Percentiles rank a stretch among this genome's conserved stretches.
phyloP scores from a whole-genome alignment of 2,113 vertebrate genomes.

The Ondatra zibethicus region DNA sequence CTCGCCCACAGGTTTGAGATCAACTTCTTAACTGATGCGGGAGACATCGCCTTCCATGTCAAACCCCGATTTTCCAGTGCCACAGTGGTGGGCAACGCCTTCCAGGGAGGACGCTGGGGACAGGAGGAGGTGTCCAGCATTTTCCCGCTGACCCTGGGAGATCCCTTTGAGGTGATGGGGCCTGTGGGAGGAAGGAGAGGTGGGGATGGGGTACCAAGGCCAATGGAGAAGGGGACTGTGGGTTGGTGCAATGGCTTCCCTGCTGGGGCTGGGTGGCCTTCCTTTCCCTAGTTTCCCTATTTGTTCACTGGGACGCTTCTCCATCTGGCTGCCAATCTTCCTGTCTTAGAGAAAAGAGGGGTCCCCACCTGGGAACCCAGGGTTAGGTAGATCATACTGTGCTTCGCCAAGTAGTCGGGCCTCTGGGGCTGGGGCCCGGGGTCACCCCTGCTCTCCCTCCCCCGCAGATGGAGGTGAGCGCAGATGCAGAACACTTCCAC shows the following conservation, averaged over 20 bases:
- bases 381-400: neutral
- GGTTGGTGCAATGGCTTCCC: neutral
- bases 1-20: constrained; percentile 88
- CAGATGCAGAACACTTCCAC: constrained; percentile 88
- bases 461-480: constrained; percentile 89
- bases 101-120: constrained; percentile 87
- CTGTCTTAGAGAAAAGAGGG: neutral
- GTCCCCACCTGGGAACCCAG: neutral
- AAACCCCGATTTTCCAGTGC: constrained; percentile 88
- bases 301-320: rapidly evolving
- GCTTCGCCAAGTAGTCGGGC: neutral
- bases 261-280: too few relatives aligned
- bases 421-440: neutral
- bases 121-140: constrained; percentile 85
- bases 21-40: constrained; percentile 86
- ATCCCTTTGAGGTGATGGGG: constrained; percentile 89
- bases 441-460: neutral
- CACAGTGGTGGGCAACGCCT: constrained; percentile 88
- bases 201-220: too few relatives aligned
- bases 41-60: constrained; percentile 89
- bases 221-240: rapidly evolving
- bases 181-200: too few relatives aligned
- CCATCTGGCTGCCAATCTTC: neutral
- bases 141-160: constrained; percentile 85
- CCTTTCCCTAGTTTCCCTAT: neutral